Conservation (phyloP, 2,888 invertebrate genomes). For the Peribatodes rhomboidaria region DNA sequence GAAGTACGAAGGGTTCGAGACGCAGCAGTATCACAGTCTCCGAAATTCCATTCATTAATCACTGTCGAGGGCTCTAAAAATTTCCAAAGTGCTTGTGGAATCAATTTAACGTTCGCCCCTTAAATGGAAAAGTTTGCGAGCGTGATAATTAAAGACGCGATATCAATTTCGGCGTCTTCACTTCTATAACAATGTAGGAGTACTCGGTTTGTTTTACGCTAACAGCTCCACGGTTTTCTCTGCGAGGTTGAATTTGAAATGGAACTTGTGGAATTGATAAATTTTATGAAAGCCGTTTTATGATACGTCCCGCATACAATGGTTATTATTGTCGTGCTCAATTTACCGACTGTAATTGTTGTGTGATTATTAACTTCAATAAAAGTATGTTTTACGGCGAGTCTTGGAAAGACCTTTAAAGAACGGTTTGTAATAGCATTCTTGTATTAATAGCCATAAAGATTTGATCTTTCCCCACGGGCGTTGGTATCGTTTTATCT, state of each 20-base stretch:
- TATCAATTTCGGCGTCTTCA: constrained; percentile 72
- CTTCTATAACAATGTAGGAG: constrained; percentile 46
- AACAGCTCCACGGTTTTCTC: constrained; percentile 29
- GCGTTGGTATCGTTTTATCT: constrained; percentile 16
- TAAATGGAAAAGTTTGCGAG: constrained; percentile 73
- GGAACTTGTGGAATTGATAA: constrained; percentile 39
- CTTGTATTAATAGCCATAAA: constrained; percentile 18
- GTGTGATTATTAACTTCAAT: constrained; percentile 25
- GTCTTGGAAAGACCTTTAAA: constrained; percentile 5
- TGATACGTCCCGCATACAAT: constrained; percentile 34
- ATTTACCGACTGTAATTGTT: constrained; percentile 42
- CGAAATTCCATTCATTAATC: constrained; percentile 84
- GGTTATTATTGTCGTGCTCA: constrained; percentile 32
- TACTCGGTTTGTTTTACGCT: constrained; percentile 37
- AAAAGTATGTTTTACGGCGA: constrained; percentile 21
- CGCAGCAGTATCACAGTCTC: constrained; percentile 68
- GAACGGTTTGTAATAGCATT: constrained; percentile 9
- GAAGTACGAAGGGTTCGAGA: constrained; percentile 49
- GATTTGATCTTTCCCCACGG: constrained; percentile 14
- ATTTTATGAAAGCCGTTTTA: constrained; percentile 44
- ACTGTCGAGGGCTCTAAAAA: constrained; percentile 83
- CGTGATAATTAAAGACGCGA: constrained; percentile 80
- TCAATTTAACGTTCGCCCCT: constrained; percentile 80
- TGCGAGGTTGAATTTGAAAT: constrained; percentile 37
- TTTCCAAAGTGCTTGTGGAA: constrained; percentile 79